Evolutionary conservation across 2,888 invertebrate genomes (phyloP), one percentile per base, ranked within the genome.

Genomic region (Deilephila porcellus): DNA sequence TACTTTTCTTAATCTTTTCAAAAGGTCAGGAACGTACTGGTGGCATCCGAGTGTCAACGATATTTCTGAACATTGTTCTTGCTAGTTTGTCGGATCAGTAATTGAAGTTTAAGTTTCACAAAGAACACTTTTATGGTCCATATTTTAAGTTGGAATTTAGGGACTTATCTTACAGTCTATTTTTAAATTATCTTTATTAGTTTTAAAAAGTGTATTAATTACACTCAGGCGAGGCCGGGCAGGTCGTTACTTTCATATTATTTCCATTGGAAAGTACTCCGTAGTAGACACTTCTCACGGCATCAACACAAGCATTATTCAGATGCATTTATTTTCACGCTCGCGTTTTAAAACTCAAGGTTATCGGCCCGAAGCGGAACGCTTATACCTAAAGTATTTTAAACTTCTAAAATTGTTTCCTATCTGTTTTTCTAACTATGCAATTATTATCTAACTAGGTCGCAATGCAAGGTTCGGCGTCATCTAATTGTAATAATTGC

Each of bases 361-460:
- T 81, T 25, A 45, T 52, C 67, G 67, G 45, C 19, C 45, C 67
- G 67, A 67, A 17, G 67, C 67, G 25, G 67, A 45, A 14, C 62
- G 62, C 8, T 25, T 6, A 53, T 25, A 25, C 25, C 25, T 25
- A 20, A 45, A 45, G 32, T 52, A 59, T 25, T 59, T 11, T 67
- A 17, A 52, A 45, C 67, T 52, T 25, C 52, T 67, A 17, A 67
- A 67, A 67, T 52, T 17, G 25, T 67, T 45, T 45, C 14, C 34
- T 20, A 37, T 34, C 37, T 37, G 67, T 67, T 67, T 45, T 45
- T 17, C 45, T 17, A 62, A 45, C 29, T 25, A 77, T 25, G 67
- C 79, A 80, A 71, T 60, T 71, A 45, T 19, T 52, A 67, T 45
- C 25, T 17, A 67, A 52, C 52, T 67, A 17, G 45, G 67, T 67